Conservation (phyloP, 2,888 invertebrate species). For the Tetragonula carbonaria region DNA sequence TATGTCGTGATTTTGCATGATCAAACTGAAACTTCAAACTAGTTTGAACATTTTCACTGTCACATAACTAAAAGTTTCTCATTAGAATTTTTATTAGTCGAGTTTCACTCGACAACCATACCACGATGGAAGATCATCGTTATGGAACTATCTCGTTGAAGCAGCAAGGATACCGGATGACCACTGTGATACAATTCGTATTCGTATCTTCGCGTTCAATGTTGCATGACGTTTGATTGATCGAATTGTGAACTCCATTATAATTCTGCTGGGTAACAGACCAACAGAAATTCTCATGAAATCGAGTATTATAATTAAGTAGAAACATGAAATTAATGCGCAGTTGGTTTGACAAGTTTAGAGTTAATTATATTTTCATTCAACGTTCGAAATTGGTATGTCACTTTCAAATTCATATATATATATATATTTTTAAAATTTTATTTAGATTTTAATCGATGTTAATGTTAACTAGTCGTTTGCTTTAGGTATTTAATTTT, state of each 20-base stretch:
- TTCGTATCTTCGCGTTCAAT: neutral
- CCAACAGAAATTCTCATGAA: neutral
- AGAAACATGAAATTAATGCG: neutral
- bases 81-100: conserved; percentile 32
- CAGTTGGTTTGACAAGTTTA: neutral
- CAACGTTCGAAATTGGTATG: neutral
- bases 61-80: neutral
- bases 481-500: neutral
- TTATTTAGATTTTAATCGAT: no score
- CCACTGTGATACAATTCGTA: neutral
- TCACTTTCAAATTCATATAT: no score
- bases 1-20: no score
- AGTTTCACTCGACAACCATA: neutral
- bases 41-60: conserved; percentile 6
- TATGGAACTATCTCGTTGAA: conserved; percentile 13
- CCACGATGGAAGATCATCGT: conserved; percentile 2
- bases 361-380: neutral
- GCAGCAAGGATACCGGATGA: conserved; percentile 5
- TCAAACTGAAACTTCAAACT: neutral
- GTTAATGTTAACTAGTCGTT: no score
- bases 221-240: neutral
- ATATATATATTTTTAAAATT: no score
- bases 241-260: conserved; percentile 19
- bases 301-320: neutral
- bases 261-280: conserved; percentile 4